Evolutionary conservation across 92 coral and sea anemone genomes (phyloP), one percentile per base, ranked within the genome.

Genomic region (Palythoa grandiflora): DNA sequence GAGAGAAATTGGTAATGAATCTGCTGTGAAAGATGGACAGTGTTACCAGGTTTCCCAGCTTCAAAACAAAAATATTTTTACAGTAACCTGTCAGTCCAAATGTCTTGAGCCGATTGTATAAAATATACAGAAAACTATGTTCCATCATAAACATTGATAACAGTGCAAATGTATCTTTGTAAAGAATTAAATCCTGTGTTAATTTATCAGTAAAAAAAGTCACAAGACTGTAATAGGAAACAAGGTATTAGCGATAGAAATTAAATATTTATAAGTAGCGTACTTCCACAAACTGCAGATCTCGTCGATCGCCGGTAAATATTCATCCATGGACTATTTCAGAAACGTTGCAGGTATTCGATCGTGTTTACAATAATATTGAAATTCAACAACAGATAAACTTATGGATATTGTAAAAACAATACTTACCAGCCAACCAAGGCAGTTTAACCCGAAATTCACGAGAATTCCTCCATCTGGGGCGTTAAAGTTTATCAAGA

Each of bases 381-480:
- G 52, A 68, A 20, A 12, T 6, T 35, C 6, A 70, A 51, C 57
- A 50, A 61, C 77, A 21, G 80, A 61, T 71, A 65, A 60, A 12
- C 37, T 71, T 50, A 68, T 65, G 74, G 47, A 28, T 73, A 54
- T 38, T 52, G 37, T 40, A 14, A 61, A 68, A 87, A 52, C 51
- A 86, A 39, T 38, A 78, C 95, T 89, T 87, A 97, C 99, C 96
- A 94, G 89, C 99, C 99, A 97, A 87, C 98, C 96, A 16, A 92
- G 79, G 75, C 94, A 91, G 88, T 97, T 97, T 70, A 97, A 90
- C 66, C 96, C 99, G 63, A 97, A 91, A 79, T 89, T 97, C 61
- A 92, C 88, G 20, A 95, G 95, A 92, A 97, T 96, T 68, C 99
- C 99, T 78, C 99, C 99, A 87, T 97, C 98, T 74, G 81, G 59